These are phyloP conservation scores for Forficula auricularia DNA, from an alignment of 1,140 invertebrate genomes.

Conservation along the genomic window DNA sequence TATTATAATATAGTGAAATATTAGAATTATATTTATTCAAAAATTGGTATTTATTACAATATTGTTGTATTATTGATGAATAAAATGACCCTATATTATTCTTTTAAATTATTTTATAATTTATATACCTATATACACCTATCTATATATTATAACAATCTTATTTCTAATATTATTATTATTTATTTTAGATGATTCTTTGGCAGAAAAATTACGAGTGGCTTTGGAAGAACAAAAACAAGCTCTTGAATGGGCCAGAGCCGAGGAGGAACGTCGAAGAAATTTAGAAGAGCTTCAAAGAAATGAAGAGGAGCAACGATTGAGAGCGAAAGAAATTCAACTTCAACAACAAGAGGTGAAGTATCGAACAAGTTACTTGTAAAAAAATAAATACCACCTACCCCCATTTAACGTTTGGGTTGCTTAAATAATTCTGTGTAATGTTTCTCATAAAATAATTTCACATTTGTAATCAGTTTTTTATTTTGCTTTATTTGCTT, in stretches of 20 bases:
- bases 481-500: background rate
- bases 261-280: constrained; percentile 21
- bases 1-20: too few relatives aligned
- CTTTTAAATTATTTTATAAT: too few relatives aligned
- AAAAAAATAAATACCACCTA: background rate
- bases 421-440: constrained; percentile 1
- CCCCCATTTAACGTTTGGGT: too few relatives aligned
- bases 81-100: too few relatives aligned
- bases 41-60: too few relatives aligned
- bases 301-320: constrained; percentile 28
- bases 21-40: too few relatives aligned
- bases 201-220: constrained; percentile 31
- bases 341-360: constrained; percentile 35
- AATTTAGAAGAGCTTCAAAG: constrained; percentile 23
- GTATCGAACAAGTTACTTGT: background rate
- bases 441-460: constrained; percentile 5
- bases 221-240: constrained; percentile 33
- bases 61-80: too few relatives aligned
- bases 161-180: constrained; percentile 9
- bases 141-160: background rate
- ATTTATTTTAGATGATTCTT: constrained; percentile 26
- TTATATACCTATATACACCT: too few relatives aligned
- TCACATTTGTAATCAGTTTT: background rate
- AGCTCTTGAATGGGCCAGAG: constrained; percentile 29
- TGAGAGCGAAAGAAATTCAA: constrained; percentile 34